Evolutionary conservation across 2,797 vertebrate species (phyloP), one percentile per base, ranked within the genome.

Genomic region (Arnoldichthys spilopterus): DNA sequence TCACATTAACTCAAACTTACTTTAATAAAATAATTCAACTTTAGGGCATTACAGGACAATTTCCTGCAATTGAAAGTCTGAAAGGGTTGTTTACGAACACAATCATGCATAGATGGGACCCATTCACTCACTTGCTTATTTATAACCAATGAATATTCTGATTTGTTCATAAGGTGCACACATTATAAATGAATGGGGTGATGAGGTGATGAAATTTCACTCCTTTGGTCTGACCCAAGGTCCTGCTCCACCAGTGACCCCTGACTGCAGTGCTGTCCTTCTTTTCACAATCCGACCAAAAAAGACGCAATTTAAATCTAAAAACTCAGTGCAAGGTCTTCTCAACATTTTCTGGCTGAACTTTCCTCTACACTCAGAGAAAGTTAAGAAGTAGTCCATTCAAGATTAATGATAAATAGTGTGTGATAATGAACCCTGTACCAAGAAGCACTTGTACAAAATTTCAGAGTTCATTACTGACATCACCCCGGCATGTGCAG

Each of bases 91-190:
- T 28, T 18, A 69, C 67, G 32, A 69, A 22, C 26, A 70, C 16
- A 51, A 32, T 20, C n/a, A 32, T 4, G n/a, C 16, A 32, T 34
- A 8, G 45, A 53, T 13, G 45, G 13, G 34, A 51, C 9, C 7
- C 26, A 47, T 51, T 3, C 26, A 30, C 28, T 20, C 8, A 20
- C 47, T 53, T 53, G 26, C 20, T 70, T 34, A 53, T 70, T 28
- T 49, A 69, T 49, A 30, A 30, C 47, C 67, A 70, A n/a, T 32
- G 47, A 30, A n/a, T 70, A 53, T 51, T 2, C 67, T n/a, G 47
- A 51, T 53, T 22, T 34, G 26, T 16, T 4, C 18, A 53, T 1
- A 70, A 30, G 20, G 67, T 20, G 20, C 26, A n/a, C 47, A 20
- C 18, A 53, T 28, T 34, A 32, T 53, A 32, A 20, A 70, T 51